Evolutionary conservation across 2,113 vertebrate genomes (phyloP).

Genomic region (Tragulus kanchil): DNA sequence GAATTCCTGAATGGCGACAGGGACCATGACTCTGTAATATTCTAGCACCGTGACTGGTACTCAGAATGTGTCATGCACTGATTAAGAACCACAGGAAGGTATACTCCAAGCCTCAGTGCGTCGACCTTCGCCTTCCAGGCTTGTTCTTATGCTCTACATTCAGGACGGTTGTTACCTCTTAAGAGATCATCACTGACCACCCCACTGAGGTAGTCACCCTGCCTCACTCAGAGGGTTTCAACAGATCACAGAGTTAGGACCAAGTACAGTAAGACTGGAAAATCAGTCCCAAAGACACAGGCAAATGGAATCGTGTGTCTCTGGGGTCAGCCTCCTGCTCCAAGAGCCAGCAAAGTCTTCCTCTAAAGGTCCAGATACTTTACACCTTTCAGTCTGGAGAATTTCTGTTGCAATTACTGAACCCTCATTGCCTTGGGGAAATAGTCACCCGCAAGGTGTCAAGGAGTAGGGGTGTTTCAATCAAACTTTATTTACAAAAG

Average conservation of each 20-base stretch:
- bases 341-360: not conserved
- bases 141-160: not conserved
- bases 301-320: not conserved
- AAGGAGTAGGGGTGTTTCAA: not conserved
- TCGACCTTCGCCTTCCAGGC: not conserved
- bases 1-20: not conserved
- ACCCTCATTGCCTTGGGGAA: not conserved
- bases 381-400: not conserved
- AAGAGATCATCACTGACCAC: not conserved
- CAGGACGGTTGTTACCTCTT: not conserved
- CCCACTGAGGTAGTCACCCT: not conserved
- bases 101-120: rapidly evolving
- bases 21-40: not conserved
- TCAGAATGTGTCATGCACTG: not conserved
- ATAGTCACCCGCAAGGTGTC: not conserved
- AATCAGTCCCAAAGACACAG: not conserved
- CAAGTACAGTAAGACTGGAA: not conserved
- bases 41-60: not conserved
- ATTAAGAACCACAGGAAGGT: rapidly evolving
- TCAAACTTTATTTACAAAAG: constrained; percentile 21
- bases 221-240: not conserved
- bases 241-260: not conserved
- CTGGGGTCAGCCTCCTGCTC: not conserved
- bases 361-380: not conserved
- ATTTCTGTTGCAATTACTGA: not conserved